Conservation (phyloP, 2,888 invertebrate genomes). For the Drosophila mimetica region DNA sequence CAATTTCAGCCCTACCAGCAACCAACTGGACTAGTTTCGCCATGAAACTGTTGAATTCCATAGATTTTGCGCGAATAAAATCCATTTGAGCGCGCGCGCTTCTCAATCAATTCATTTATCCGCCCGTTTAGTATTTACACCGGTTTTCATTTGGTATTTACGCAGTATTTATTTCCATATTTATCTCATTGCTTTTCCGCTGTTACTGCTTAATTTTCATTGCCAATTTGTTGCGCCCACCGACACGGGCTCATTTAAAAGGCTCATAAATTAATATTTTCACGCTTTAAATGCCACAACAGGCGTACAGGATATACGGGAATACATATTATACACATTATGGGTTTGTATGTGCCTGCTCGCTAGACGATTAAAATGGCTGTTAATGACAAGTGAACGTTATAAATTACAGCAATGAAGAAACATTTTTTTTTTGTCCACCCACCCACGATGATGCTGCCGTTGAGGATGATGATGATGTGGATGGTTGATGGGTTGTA, state of each 20-base stretch:
- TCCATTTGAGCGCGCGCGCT: constrained; percentile 1
- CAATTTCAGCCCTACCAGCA: not conserved
- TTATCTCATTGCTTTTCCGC: constrained; percentile 48
- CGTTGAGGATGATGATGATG: constrained; percentile 39
- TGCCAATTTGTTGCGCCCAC: constrained; percentile 52
- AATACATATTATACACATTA: constrained; percentile 27
- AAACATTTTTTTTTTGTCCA: constrained; percentile 59
- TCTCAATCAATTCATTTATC: constrained; percentile 30
- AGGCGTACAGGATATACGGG: constrained; percentile 31
- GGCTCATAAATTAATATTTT: constrained; percentile 75
- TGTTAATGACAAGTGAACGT: constrained; percentile 81
- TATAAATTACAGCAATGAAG: constrained; percentile 80
- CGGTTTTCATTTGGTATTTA: constrained; percentile 55
- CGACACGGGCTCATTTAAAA: constrained; percentile 60
- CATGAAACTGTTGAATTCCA: constrained; percentile 16
- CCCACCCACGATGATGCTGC: constrained; percentile 21
- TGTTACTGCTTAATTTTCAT: constrained; percentile 58
- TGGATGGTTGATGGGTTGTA: constrained; percentile 38
- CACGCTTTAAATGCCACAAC: constrained; percentile 71
- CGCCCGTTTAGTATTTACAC: constrained; percentile 29
- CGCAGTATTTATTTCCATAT: constrained; percentile 48
- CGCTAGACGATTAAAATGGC: constrained; percentile 72
- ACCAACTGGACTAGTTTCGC: constrained; percentile 12
- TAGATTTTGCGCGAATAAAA: constrained; percentile 11
- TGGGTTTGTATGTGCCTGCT: constrained; percentile 27